Conservation (phyloP, 1,140 invertebrate genomes). For the Drosophila obscura region DNA sequence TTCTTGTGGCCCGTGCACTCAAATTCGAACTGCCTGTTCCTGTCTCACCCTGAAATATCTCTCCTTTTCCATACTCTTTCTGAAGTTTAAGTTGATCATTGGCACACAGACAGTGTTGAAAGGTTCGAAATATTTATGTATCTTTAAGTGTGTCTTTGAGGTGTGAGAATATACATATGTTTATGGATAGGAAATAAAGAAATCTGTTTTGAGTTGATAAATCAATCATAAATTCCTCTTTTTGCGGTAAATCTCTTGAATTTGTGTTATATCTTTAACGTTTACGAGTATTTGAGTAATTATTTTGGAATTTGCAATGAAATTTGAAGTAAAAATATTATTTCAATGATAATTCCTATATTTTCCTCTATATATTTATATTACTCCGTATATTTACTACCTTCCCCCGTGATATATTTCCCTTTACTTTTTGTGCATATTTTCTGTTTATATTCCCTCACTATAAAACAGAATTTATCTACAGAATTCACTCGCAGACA, state of each 20-base stretch:
- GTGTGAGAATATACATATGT: no score
- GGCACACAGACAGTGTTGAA: constrained; percentile 21
- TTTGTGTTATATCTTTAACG: not conserved
- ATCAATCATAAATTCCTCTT: no score
- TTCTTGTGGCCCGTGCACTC: constrained; percentile 19
- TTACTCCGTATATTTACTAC: no score
- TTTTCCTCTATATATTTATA: no score
- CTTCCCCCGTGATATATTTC: no score
- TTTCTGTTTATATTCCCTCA: constrained; percentile 17
- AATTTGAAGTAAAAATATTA: no score
- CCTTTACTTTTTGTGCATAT: no score
- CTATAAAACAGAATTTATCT: constrained; percentile 35
- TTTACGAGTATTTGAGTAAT: no score
- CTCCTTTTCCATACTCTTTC: constrained; percentile 8
- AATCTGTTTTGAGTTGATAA: no score
- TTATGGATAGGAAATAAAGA: not conserved
- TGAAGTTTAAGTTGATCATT: constrained; percentile 62
- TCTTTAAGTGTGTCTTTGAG: not conserved
- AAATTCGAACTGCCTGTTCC: not conserved
- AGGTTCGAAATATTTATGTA: constrained; percentile 19
- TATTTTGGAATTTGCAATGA: no score
- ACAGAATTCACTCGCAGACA: constrained; percentile 4
- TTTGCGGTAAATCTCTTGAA: not conserved
- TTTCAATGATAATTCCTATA: no score
- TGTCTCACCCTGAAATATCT: not conserved